Base-by-base conservation (phyloP, 2,888 invertebrate genomes). In the Subacronicta megacephala region DNA sequence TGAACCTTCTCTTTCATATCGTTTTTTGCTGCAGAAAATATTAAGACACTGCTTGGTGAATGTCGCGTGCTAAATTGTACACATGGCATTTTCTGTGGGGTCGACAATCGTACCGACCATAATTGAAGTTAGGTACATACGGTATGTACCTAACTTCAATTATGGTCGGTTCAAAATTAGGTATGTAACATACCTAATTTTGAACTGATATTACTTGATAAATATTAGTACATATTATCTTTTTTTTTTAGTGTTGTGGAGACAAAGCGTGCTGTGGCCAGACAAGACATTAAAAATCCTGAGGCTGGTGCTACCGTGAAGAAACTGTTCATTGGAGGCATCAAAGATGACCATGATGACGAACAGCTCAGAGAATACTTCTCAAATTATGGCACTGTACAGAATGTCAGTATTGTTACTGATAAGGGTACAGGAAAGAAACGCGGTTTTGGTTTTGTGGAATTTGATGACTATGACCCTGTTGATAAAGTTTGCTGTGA, bases 401-500 rank as follows among this genome's bases (percentile, higher is more conserved):
- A 97, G 50, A 96, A 96, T 59, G 96, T 98, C 37, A 98, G 97
- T 77, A 97, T 99, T 80, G 98, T 99, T 2, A 97, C 97, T 9
- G 99, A 99, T 83, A 99, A 99, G 80, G 97, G 97, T 62, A 98
- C 98, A 0, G 98, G 98, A 50, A 99, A 99, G 89, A 98, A 98
- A 77, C 95, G 99, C 77, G 99, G 99, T 4, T 99, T 99, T 89
- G 99, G 98, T 20, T 99, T 99, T 87, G 97, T 99, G 33, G 98
- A 99, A 87, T 99, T 98, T 87, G 98, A 99, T 83, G 99, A 99
- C 87, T 98, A 99, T 83, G 99, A 99, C 90, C 97, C 98, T 3
- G 99, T 99, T 54, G 99, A 99, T 87, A 99, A 99, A 95, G 97
- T 98, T 86, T 98, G 98, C 82, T 96, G 98, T 98, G 94, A 97